A percentile compares a stretch with the other conserved stretches of the same genome.
Conservation (phyloP, 2,888 invertebrate species). For the Machimus rusticus region DNA sequence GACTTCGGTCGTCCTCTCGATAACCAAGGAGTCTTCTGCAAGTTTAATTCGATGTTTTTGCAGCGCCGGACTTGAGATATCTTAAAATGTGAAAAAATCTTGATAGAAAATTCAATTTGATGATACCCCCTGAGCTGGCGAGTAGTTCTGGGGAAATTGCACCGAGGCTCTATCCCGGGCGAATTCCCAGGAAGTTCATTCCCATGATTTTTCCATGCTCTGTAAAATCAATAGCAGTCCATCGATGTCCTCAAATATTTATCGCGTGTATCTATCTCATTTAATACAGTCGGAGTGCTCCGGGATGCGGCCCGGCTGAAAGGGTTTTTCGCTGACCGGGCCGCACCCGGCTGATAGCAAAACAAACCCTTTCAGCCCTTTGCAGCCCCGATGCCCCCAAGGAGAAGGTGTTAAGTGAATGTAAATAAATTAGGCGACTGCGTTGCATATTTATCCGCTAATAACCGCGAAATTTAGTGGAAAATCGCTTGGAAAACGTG, state of each 20-base stretch:
- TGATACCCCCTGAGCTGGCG: background rate
- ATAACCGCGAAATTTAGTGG: constrained; percentile 23
- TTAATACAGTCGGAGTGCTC: constrained; percentile 12
- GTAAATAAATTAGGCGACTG: constrained; percentile 8
- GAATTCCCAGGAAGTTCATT: constrained; percentile 18
- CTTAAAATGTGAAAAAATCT: constrained; percentile 26
- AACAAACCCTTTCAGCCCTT: background rate
- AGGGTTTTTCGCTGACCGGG: background rate
- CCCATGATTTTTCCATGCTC: constrained; percentile 37
- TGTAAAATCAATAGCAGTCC: constrained; percentile 36
- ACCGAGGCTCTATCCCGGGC: constrained; percentile 11
- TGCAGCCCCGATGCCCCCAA: background rate
- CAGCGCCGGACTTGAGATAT: background rate
- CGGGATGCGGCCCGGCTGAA: background rate
- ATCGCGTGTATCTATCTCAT: constrained; percentile 17
- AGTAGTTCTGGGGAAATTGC: constrained; percentile 19
- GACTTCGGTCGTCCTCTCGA: background rate
- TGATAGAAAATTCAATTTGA: constrained; percentile 38
- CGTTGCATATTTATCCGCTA: constrained; percentile 20
- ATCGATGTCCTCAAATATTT: constrained; percentile 40
- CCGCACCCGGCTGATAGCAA: background rate
- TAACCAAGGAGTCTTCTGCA: background rate
- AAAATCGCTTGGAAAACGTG: background rate
- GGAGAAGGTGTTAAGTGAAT: constrained; percentile 21
- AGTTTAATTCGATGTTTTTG: constrained; percentile 29